A percentile compares a stretch with the other conserved stretches of the same genome.
phyloP scores from a whole-genome alignment of 2,888 invertebrate species.

The Onchidella celtica region DNA sequence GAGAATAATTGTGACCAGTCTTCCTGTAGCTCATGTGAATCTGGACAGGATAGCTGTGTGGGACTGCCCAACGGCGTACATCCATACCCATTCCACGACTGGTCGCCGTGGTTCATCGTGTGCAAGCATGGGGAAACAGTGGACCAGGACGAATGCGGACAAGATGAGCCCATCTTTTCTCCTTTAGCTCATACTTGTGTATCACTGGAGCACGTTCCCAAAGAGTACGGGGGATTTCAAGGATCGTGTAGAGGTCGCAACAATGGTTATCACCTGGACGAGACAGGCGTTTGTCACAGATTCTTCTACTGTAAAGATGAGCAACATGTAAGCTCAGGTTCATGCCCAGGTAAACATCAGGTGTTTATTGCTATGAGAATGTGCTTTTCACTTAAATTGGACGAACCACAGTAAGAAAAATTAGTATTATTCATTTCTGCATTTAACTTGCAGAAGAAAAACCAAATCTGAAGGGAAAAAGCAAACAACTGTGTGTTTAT shows the following conservation, averaged over 20 bases:
- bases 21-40: slow-evolving; percentile 58
- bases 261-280: slow-evolving; percentile 63
- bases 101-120: slow-evolving; percentile 5
- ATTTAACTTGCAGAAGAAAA: no score
- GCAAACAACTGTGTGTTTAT: no score
- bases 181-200: slow-evolving; percentile 22
- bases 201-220: slow-evolving; percentile 34
- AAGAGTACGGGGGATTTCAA: slow-evolving; percentile 55
- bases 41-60: slow-evolving; percentile 60
- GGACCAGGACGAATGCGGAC: slow-evolving; percentile 15
- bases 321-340: slow-evolving; percentile 55
- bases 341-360: slow-evolving; percentile 52
- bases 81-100: slow-evolving; percentile 32
- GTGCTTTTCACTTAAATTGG: no score
- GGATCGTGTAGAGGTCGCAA: slow-evolving; percentile 59
- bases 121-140: slow-evolving; percentile 29
- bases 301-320: slow-evolving; percentile 60
- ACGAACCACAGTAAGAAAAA: no score
- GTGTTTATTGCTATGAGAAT: no score
- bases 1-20: slow-evolving; percentile 63
- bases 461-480: no score
- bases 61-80: slow-evolving; percentile 64
- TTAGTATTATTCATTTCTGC: no score
- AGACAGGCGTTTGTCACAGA: slow-evolving; percentile 58
- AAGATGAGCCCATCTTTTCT: slow-evolving; percentile 41